Percentiles rank a stretch among this genome's conserved stretches.
phyloP scores from a whole-genome alignment of 2,797 vertebrate species.

The Cephalopachus bancanus region DNA sequence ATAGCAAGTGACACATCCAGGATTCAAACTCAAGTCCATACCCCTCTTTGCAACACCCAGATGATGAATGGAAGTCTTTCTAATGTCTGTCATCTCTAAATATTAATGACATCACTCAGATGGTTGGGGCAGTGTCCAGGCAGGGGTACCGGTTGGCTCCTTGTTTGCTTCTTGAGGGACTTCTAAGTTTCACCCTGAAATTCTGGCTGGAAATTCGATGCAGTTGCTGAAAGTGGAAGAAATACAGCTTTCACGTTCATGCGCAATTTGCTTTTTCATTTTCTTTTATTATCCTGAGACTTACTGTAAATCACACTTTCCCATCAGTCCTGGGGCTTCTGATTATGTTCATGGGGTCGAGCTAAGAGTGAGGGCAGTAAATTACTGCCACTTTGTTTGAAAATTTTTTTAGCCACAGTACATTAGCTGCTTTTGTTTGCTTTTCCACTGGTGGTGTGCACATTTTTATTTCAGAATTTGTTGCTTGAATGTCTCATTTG shows the following conservation, averaged over 20 bases:
- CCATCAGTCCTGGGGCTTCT: constrained; percentile 83
- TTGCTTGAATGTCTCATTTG: constrained; percentile 88
- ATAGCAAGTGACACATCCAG: not conserved
- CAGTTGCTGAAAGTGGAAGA: constrained; percentile 87
- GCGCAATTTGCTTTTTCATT: constrained; percentile 89
- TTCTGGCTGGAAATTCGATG: constrained; percentile 85
- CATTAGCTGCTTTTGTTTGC: constrained; percentile 92
- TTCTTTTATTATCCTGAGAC: constrained; percentile 88
- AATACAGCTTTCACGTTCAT: constrained; percentile 88
- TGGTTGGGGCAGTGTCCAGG: not conserved
- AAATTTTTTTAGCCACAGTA: constrained; percentile 91
- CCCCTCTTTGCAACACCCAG: not conserved
- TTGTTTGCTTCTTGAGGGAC: constrained; percentile 77
- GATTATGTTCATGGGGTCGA: constrained; percentile 88
- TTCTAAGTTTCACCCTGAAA: constrained; percentile 87
- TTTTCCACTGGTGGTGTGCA: constrained; percentile 87
- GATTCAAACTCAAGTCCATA: not conserved
- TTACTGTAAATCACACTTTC: constrained; percentile 87
- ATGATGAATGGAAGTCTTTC: not conserved
- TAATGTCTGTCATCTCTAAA: constrained; percentile 16
- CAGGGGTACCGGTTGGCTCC: constrained; percentile 1
- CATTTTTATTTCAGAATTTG: constrained; percentile 88
- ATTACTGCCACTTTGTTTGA: constrained; percentile 90
- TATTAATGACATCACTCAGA: constrained; percentile 46
- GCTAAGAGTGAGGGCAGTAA: constrained; percentile 87